Conservation (phyloP, 2,113 vertebrate species). For the Drymodes brunneopygia region DNA sequence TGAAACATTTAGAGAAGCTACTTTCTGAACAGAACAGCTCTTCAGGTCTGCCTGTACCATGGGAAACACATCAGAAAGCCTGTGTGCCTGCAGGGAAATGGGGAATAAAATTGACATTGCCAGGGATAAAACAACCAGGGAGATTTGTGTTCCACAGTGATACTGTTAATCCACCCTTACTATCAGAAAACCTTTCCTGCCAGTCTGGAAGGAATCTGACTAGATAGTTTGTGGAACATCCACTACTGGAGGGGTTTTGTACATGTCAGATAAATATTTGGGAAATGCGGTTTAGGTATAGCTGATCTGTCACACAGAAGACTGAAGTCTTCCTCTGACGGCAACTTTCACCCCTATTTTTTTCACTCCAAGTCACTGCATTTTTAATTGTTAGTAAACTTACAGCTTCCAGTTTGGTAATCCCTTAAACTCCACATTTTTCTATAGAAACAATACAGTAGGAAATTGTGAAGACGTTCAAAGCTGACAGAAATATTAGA, state of each 20-base stretch:
- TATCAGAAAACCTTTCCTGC: background rate
- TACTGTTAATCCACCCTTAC: background rate
- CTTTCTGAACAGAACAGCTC: background rate
- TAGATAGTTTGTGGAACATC: background rate
- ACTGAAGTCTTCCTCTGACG: background rate
- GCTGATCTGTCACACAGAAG: background rate
- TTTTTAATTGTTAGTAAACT: background rate
- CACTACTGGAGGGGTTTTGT: background rate
- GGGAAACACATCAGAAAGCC: background rate
- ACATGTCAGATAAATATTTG: background rate
- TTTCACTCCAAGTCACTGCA: background rate
- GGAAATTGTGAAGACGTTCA: background rate
- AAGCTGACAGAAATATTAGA: background rate
- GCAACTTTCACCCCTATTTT: background rate
- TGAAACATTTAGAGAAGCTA: background rate
- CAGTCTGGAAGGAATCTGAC: background rate
- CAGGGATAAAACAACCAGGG: background rate
- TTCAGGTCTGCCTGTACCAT: background rate
- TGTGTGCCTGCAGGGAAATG: background rate
- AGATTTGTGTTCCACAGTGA: background rate
- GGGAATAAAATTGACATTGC: background rate
- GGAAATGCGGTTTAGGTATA: background rate
- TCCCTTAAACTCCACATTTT: background rate
- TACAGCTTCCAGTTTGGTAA: background rate
- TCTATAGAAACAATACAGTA: background rate